Base-by-base conservation (phyloP, 1,140 invertebrate genomes). In the Sinonovacula constricta region DNA sequence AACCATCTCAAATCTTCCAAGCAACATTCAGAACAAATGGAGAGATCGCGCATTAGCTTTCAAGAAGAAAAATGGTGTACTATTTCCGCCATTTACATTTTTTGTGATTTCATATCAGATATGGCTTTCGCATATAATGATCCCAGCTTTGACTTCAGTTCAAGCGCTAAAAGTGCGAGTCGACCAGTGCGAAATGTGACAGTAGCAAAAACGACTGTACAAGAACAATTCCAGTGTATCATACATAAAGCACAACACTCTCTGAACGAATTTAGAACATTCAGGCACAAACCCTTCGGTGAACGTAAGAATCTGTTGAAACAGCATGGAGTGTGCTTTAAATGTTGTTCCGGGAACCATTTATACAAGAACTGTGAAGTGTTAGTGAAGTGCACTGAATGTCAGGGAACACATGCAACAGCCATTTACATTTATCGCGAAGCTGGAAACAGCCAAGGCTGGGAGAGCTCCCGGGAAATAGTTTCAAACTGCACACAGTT, bases 71-170 rank as follows among this genome's bases (percentile, higher is more conserved):
- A 12, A 59, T 7, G 15, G n/a, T 33, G 54, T 59, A n/a, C 0
- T 39, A 22, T 79, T 62, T 62, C 76, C 68, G 15, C 76, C 68
- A 14, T 79, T 71, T 30, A 49, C 12, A 10, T 45, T 59, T 75
- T 80, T 67, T 26, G 26, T 45, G 49, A 36, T 22, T 80, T 76
- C 31, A 54, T 68, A 15, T 31, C 30, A 57, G 56, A 81, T 24
- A 68, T 36, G 26, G n/a, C 31, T 24, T 4, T 12, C 30, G n/a
- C n/a, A 33, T 57, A 30, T 4, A 66, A 75, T 51, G 71, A 80
- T 39, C 70, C 70, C 1, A 59, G 70, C 18, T 75, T 75, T 59
- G n/a, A n/a, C 24, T 62, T 24, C 28, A 59, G 36, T 24, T 24
- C n/a, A n/a, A n/a, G n/a, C n/a, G n/a, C n/a, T n/a, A n/a, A n/a